Conservation (phyloP, 2,888 invertebrate species). For the Orthosia gracilis region DNA sequence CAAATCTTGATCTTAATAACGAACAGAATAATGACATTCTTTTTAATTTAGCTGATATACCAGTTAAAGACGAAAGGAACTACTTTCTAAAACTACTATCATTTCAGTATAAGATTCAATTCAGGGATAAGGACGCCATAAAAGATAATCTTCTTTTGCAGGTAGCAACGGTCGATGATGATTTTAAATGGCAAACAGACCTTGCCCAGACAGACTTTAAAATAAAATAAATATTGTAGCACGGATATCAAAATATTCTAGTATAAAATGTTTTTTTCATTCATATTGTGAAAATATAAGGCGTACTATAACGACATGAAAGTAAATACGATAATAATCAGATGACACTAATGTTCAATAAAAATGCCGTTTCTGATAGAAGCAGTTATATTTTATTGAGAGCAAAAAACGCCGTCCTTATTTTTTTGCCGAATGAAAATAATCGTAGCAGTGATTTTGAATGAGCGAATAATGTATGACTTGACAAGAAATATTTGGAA, state of each 20-base stretch:
- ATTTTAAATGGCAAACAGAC: background rate
- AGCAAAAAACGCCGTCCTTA: conserved; percentile 41
- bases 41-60: background rate
- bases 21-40: background rate
- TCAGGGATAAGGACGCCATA: background rate
- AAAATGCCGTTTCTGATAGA: conserved; percentile 44
- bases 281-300: conserved; percentile 20
- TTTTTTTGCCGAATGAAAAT: conserved; percentile 56
- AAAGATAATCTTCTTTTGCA: background rate
- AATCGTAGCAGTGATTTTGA: conserved; percentile 29
- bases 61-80: no score
- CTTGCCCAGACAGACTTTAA: background rate
- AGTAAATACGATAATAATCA: conserved; percentile 46
- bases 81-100: no score
- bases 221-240: background rate
- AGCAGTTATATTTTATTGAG: conserved; percentile 55
- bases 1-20: background rate
- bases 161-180: background rate
- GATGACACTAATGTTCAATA: conserved; percentile 45
- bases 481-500: conserved; percentile 31
- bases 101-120: background rate
- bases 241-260: background rate
- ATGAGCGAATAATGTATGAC: conserved; percentile 43
- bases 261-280: conserved; percentile 28
- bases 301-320: conserved; percentile 3